Conservation (phyloP, 2,113 vertebrate genomes). For the Heliornis fulica region DNA sequence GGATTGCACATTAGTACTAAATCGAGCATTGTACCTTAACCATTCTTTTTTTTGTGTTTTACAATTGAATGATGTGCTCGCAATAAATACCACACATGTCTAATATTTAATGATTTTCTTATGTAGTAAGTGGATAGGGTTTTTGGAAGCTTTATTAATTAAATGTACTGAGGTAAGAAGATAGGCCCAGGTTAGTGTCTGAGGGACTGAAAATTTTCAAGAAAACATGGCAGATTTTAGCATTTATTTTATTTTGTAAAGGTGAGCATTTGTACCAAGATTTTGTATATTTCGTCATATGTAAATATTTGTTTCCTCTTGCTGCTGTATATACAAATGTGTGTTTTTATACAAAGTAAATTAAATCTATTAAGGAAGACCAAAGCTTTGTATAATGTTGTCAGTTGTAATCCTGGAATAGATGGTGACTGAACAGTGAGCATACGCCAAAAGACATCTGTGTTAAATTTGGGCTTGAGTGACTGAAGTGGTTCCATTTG, state of each 20-base stretch:
- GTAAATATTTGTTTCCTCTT: neutral
- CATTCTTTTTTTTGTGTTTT: neutral
- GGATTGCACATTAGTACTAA: neutral
- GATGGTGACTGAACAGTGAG: neutral
- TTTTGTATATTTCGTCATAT: conserved; percentile 8
- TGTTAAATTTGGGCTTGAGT: neutral
- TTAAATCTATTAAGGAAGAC: conserved; percentile 48
- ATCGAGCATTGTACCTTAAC: neutral
- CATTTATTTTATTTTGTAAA: neutral
- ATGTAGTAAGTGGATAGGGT: neutral
- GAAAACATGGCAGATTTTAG: neutral
- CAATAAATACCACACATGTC: neutral
- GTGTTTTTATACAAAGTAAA: conserved; percentile 49
- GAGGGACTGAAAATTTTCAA: neutral
- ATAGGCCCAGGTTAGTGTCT: neutral
- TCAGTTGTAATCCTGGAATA: neutral
- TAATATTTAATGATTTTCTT: neutral
- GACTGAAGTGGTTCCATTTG: neutral
- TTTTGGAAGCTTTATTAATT: neutral
- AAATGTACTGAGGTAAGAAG: neutral
- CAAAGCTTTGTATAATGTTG: neutral
- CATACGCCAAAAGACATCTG: neutral
- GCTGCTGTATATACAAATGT: conserved; percentile 6
- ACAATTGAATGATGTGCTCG: neutral
- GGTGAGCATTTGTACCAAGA: neutral